These are phyloP conservation scores for Sphenopsis melanotis DNA, from an alignment of 2,797 vertebrate species.

Conservation along the genomic window DNA sequence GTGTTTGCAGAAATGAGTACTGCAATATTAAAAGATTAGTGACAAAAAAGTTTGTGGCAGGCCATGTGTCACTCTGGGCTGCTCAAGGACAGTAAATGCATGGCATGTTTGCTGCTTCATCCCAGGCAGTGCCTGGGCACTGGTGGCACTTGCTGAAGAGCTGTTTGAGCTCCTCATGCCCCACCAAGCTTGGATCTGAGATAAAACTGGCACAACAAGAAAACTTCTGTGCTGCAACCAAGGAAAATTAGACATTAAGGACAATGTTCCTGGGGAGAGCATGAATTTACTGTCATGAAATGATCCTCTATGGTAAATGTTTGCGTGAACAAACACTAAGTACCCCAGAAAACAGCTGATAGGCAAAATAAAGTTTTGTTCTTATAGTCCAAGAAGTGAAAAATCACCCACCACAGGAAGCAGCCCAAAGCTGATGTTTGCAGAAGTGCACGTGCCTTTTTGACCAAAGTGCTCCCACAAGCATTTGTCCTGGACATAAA, in stretches of 20 bases:
- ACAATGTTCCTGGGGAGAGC: fast-evolving
- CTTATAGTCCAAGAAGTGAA: not conserved
- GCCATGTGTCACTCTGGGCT: not conserved
- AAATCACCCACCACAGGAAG: not conserved
- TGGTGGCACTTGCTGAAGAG: not conserved
- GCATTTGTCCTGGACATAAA: not conserved
- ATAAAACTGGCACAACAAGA: not conserved
- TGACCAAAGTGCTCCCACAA: not conserved
- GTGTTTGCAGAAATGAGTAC: not conserved
- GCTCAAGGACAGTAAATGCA: not conserved
- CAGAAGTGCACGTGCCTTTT: not conserved
- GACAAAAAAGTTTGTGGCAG: not conserved
- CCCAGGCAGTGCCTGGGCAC: not conserved
- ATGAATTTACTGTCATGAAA: not conserved
- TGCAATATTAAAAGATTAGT: not conserved
- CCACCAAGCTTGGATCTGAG: not conserved
- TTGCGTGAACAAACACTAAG: not conserved
- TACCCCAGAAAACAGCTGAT: not conserved
- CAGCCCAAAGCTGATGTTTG: not conserved
- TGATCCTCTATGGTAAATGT: not conserved
- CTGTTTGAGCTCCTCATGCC: not conserved
- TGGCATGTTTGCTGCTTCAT: not conserved
- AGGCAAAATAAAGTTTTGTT: not conserved
- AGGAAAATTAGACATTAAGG: not conserved
- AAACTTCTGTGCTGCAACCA: not conserved